Base-by-base conservation (phyloP, 2,888 invertebrate species). In the Ichneumoninae sp. region DNA sequence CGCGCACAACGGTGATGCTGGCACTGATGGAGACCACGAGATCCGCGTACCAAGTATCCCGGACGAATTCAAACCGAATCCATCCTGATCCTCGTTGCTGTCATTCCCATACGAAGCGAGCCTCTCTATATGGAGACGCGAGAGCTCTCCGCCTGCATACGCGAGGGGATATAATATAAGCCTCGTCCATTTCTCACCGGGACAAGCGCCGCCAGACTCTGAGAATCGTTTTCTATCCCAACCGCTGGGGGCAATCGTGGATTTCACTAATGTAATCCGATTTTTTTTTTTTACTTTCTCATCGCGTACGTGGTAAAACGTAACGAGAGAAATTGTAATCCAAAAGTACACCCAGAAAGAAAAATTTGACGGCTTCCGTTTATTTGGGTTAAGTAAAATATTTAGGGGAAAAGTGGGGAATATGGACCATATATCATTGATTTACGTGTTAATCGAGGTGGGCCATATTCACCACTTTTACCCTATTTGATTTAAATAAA, bases 1-100 rank as follows among this genome's bases (percentile, higher is more conserved):
- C n/a, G 65, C 26, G 13, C 57, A 22, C 40, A 40, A 71, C 54
- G 47, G 70, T 54, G 44, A 47, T 75, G 33, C 47, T 36, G 65
- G 36, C 22, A 68, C 79, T 63, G 65, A 22, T 44, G 54, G 74
- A 60, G 40, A 63, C 63, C 79, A 73, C 83, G 80, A 76, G 80
- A 83, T 71, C 71, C 76, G 80, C 80, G 71, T 83, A 83, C 83
- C 66, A 76, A 83, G 79, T 75, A 79, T 52, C 74, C 83, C 83
- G 57, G 30, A 83, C 79, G 79, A 71, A 83, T 83, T 80, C 75
- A 69, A 73, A 77, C 71, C 57, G 73, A 83, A 83, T 83, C 63
- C 60, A 83, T 81, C 81, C 73, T 54, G 76, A 83, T 83, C 79
- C 81, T 26, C 50, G 71, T 63, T 50, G 47, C 65, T 75, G 75